phyloP scores from a whole-genome alignment of 1,140 invertebrate species.

The Steinernema feltiae region DNA sequence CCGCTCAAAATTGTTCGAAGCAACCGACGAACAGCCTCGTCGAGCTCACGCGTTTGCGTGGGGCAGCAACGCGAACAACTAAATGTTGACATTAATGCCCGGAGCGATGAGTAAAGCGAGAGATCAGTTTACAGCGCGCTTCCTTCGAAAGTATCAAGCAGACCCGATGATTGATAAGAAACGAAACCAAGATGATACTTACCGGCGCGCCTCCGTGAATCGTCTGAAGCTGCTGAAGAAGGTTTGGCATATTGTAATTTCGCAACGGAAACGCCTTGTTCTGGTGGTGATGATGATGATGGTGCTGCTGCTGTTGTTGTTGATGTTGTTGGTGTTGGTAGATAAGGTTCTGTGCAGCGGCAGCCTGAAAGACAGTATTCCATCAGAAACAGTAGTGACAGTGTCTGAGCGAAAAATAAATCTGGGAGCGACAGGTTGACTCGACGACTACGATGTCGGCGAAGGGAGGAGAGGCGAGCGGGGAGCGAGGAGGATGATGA shows the following conservation, averaged over 20 bases:
- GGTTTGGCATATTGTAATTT: neutral
- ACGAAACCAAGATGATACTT: neutral
- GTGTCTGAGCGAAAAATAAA: too few relatives aligned
- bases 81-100: slow-evolving; percentile 7
- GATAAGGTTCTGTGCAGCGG: neutral
- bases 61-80: neutral
- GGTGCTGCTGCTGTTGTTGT: neutral
- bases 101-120: slow-evolving; percentile 2
- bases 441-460: neutral
- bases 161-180: neutral
- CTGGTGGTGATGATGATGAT: too few relatives aligned
- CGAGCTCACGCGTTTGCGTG: neutral
- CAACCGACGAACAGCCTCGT: neutral
- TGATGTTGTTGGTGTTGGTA: slow-evolving; percentile 5
- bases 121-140: neutral
- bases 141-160: neutral
- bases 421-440: neutral
- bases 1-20: neutral
- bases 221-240: neutral
- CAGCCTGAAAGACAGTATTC: slow-evolving; percentile 9
- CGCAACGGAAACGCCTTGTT: neutral
- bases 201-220: neutral
- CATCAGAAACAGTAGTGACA: too few relatives aligned
- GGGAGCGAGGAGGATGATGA: slow-evolving; percentile 8
- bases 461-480: neutral